Base-by-base conservation (phyloP, 2,113 vertebrate genomes). In the Tachysurus fulvidraco region DNA sequence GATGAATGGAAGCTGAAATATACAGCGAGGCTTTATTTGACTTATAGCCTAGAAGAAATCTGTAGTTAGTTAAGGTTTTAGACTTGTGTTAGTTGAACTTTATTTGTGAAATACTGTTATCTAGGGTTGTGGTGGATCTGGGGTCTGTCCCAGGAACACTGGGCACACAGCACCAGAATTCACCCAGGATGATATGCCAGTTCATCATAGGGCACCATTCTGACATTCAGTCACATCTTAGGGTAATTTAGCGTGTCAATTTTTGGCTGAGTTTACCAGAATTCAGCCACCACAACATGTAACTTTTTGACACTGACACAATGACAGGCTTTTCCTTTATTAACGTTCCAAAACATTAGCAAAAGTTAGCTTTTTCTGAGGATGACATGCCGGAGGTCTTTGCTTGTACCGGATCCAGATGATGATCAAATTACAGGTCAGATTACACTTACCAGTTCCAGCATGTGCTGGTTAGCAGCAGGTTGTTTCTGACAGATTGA, bases 401-500 rank as follows among this genome's bases (percentile, higher is more conserved):
- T 55, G 52, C 16, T 21, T 30, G n/a, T 78, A 19, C 36, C 52
- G 30, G 52, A 79, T 55, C 13, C 77, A 79, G 28, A 79, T 80
- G 54, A 36, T 80, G 54, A 80, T 59, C 19, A 36, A 23, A 80
- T 52, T 76, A 55, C 76, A 28, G 50, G 46, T 76, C 73, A 54
- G 14, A 28, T 60, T 44, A 60, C 55, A 82, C 71, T 52, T 55
- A 74, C 60, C 36, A 67, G 81, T 30, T 77, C 46, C 52, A 52
- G 28, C 55, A 77, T 55, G 46, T 82, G 60, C 71, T 81, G 82
- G 77, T 90, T 88, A 90, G 83, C 83, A 62, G 86, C 89, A 85
- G 60, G 50, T 30, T 82, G 54, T 60, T 83, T 86, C 62, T 89
- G 83, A 83, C 86, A 87, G 86, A 87, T 83, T 89, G 65, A 86